A percentile compares a stretch with the other conserved stretches of the same genome.
These are phyloP conservation scores for Ceratothoa steindachneri DNA, from an alignment of 2,888 invertebrate species.

Conservation along the genomic window DNA sequence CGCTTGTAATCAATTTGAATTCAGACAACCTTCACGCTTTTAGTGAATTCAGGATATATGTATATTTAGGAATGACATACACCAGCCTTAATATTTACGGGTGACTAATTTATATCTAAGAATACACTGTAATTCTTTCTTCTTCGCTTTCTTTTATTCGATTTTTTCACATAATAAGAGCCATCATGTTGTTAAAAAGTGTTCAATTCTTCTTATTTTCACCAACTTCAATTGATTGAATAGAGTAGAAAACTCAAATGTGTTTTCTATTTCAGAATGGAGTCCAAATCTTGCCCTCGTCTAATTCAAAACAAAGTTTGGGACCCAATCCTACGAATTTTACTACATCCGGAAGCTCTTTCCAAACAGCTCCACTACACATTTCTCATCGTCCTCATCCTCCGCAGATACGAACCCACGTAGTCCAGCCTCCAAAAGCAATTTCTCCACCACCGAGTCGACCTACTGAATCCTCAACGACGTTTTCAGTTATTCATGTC, in stretches of 20 bases:
- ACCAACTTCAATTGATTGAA: background rate
- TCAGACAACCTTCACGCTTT: too few species aligned
- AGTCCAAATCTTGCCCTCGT: background rate
- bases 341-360: background rate
- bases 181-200: too few species aligned
- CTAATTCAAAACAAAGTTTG: background rate
- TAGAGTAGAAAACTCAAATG: too few species aligned
- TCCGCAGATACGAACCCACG: background rate
- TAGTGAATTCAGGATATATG: background rate
- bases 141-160: too few species aligned
- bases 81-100: too few species aligned
- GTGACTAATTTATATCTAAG: too few species aligned
- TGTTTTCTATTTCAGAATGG: conserved; percentile 12
- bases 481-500: conserved; percentile 1
- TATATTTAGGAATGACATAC: too few species aligned
- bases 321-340: background rate
- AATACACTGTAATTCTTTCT: too few species aligned
- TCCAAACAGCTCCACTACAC: background rate
- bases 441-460: background rate
- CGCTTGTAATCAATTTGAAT: too few species aligned
- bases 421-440: background rate
- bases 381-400: background rate
- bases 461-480: background rate
- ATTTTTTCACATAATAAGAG: too few species aligned
- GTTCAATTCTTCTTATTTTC: too few species aligned